Evolutionary conservation across 2,888 invertebrate species (phyloP).

Genomic region (Heliconius erato): DNA sequence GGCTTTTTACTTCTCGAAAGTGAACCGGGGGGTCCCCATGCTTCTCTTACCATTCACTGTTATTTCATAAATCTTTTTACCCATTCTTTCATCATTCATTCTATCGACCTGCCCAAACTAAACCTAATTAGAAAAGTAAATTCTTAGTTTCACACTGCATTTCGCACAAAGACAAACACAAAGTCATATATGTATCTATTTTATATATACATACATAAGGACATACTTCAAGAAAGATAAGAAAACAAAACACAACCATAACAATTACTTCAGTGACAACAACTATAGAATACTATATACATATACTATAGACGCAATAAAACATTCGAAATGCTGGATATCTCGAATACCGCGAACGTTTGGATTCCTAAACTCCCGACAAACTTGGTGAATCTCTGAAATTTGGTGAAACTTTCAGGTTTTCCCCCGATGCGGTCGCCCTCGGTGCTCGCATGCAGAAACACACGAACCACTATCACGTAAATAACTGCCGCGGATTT

Average conservation of each 20-base stretch:
- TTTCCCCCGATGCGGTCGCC: slow-evolving; percentile 70
- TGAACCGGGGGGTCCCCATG: too few relatives aligned
- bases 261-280: slow-evolving; percentile 59
- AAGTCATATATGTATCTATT: too few relatives aligned
- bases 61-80: too few relatives aligned
- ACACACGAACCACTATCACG: slow-evolving; percentile 43
- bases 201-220: too few relatives aligned
- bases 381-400: slow-evolving; percentile 64
- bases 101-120: too few relatives aligned
- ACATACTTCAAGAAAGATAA: background rate
- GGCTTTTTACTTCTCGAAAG: too few relatives aligned
- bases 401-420: slow-evolving; percentile 65
- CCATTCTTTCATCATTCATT: background rate
- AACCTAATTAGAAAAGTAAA: background rate
- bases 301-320: slow-evolving; percentile 69
- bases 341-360: slow-evolving; percentile 70
- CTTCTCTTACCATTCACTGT: too few relatives aligned
- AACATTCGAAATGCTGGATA: slow-evolving; percentile 64
- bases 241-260: slow-evolving; percentile 42
- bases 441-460: slow-evolving; percentile 34
- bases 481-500: slow-evolving; percentile 36
- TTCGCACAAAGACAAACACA: too few relatives aligned
- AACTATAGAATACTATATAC: slow-evolving; percentile 56
- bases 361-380: slow-evolving; percentile 69
- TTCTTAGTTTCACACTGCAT: too few relatives aligned